A percentile compares a stretch with the other conserved stretches of the same genome.
Conservation (phyloP, 2,113 vertebrate species). For the Scolopax mira region DNA sequence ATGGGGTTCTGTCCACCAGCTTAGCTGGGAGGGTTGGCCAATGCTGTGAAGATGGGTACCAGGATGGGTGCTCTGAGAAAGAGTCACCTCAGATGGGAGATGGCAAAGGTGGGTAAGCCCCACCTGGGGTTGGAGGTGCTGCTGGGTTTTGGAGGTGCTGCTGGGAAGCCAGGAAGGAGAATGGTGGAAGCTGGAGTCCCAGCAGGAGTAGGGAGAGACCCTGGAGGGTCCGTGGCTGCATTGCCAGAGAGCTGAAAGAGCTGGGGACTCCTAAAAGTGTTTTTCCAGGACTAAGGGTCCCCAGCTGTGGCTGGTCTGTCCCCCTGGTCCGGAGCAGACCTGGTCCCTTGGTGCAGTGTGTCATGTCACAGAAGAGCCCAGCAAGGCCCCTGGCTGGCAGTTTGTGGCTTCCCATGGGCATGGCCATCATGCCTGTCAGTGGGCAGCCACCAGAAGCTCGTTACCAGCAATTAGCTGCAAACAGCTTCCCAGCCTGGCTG, state of each 20-base stretch:
- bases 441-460: fast-evolving
- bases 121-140: not conserved
- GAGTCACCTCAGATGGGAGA: not conserved
- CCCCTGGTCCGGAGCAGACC: not conserved
- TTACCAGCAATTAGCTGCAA: not conserved
- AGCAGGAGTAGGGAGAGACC: not conserved
- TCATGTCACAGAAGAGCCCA: not conserved
- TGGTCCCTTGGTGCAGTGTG: fast-evolving
- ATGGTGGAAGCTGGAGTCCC: not conserved
- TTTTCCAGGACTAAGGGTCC: not conserved
- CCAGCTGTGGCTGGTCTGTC: not conserved
- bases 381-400: not conserved
- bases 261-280: not conserved
- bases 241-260: not conserved
- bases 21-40: not conserved
- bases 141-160: not conserved
- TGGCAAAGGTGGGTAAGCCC: not conserved
- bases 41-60: not conserved
- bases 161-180: not conserved
- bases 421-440: fast-evolving
- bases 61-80: not conserved
- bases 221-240: not conserved
- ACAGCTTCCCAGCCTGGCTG: not conserved
- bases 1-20: fast-evolving
- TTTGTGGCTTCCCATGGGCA: not conserved